phyloP scores from a whole-genome alignment of 1,140 invertebrate species.

The Drosophila persimilis region DNA sequence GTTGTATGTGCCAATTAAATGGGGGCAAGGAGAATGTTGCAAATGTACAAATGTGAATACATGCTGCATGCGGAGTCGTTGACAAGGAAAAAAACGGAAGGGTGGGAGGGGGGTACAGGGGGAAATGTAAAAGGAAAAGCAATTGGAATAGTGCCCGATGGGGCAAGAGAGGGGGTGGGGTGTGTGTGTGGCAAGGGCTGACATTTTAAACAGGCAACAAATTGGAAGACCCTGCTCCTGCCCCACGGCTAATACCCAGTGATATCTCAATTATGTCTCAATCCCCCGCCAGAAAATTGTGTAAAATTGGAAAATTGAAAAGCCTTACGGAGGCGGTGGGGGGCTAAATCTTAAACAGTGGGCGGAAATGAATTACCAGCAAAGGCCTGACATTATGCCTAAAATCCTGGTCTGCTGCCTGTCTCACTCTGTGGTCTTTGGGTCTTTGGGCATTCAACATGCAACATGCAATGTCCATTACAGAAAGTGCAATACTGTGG shows the following conservation, averaged over 20 bases:
- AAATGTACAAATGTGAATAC: constrained; percentile 65
- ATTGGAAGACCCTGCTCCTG: too few species aligned
- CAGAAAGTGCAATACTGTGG: constrained; percentile 63
- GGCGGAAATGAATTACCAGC: constrained; percentile 61
- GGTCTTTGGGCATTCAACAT: constrained; percentile 59
- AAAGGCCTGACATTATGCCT: constrained; percentile 57
- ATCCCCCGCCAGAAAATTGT: constrained; percentile 19
- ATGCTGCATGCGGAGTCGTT: constrained; percentile 1
- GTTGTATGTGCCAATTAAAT: constrained; percentile 74
- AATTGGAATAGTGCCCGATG: constrained; percentile 35
- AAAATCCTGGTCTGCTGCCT: constrained; percentile 1
- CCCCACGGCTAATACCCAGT: too few species aligned
- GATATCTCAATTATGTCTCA: constrained; percentile 26
- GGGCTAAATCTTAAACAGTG: constrained; percentile 49
- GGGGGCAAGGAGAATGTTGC: constrained; percentile 71
- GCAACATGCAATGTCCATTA: constrained; percentile 69
- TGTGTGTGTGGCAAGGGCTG: too few species aligned
- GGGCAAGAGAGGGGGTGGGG: background rate
- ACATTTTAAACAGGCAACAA: too few species aligned
- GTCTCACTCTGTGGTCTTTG: constrained; percentile 31
- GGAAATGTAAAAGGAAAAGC: constrained; percentile 4
- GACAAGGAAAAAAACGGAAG: too few species aligned
- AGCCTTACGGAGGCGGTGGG: background rate
- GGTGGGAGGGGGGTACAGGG: constrained; percentile 23
- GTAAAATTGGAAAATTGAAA: constrained; percentile 57